Conservation (phyloP, 2,888 invertebrate genomes). For the Ommatoiulus sabulosus region DNA sequence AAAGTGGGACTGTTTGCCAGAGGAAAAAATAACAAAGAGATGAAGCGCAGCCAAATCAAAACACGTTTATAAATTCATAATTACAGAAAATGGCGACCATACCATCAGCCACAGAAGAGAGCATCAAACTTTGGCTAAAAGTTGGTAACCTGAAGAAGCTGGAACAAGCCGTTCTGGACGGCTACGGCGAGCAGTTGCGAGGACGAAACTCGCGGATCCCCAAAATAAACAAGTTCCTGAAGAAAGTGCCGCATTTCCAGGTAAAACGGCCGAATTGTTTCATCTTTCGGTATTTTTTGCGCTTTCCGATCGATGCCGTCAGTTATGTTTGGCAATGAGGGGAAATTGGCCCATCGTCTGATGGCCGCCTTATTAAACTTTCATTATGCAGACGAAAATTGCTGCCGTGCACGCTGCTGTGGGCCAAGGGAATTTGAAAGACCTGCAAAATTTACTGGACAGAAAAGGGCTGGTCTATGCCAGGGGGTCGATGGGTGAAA, state of each 20-base stretch:
- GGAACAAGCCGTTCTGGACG: slow-evolving; percentile 68
- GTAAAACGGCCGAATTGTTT: slow-evolving; percentile 60
- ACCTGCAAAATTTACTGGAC: slow-evolving; percentile 86
- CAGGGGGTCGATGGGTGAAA: slow-evolving; percentile 64
- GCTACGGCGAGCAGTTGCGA: slow-evolving; percentile 68
- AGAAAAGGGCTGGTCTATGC: slow-evolving; percentile 76
- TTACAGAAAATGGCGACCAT: slow-evolving; percentile 48
- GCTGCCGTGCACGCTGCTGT: slow-evolving; percentile 88
- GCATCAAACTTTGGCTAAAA: slow-evolving; percentile 68
- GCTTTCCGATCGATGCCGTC: neutral
- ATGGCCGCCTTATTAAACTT: slow-evolving; percentile 20
- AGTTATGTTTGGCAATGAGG: neutral
- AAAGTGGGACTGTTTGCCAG: neutral
- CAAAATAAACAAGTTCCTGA: slow-evolving; percentile 67
- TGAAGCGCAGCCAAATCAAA: neutral
- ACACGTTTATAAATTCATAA: neutral
- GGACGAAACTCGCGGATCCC: slow-evolving; percentile 66
- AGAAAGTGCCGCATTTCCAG: slow-evolving; percentile 68
- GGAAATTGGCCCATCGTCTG: slow-evolving; percentile 28
- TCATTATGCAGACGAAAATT: slow-evolving; percentile 80
- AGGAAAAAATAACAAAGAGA: neutral
- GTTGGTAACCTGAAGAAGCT: slow-evolving; percentile 68
- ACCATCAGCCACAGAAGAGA: slow-evolving; percentile 64
- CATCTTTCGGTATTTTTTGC: slow-evolving; percentile 5
- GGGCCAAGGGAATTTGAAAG: slow-evolving; percentile 83